These are phyloP conservation scores for Ramphastos sulfuratus DNA, from an alignment of 2,113 vertebrate species.

Conservation along the genomic window DNA sequence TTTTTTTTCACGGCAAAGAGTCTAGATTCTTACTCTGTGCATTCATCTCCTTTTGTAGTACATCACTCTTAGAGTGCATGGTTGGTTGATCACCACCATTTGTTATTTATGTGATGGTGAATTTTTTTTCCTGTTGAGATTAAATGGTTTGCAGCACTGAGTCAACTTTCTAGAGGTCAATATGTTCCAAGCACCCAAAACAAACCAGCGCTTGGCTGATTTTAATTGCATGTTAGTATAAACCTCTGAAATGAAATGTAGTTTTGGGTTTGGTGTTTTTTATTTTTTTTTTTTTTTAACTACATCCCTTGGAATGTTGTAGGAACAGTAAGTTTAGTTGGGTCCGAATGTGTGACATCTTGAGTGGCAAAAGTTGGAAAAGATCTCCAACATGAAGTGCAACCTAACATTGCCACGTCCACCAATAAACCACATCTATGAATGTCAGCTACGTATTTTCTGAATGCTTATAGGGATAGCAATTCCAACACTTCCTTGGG, in stretches of 20 bases:
- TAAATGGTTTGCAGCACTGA: not conserved
- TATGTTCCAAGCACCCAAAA: not conserved
- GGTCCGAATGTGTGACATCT: not conserved
- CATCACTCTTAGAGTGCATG: rapidly evolving
- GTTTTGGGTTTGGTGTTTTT: not conserved
- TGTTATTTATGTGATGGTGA: not conserved
- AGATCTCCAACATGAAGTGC: no score
- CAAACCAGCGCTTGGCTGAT: not conserved
- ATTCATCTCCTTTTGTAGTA: not conserved
- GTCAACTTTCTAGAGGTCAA: not conserved
- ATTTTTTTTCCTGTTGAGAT: not conserved
- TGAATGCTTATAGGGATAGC: no score
- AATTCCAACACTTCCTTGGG: no score
- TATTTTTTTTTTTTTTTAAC: not conserved
- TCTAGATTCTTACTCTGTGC: not conserved
- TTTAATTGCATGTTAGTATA: not conserved
- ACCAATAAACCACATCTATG: no score
- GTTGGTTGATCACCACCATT: not conserved
- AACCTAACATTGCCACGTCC: no score
- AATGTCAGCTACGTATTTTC: no score
- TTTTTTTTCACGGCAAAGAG: not conserved
- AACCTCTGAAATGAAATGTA: not conserved
- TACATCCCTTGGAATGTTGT: not conserved
- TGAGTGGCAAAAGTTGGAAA: no score
- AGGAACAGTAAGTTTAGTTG: not conserved